A percentile compares a stretch with the other conserved stretches of the same genome.
Evolutionary conservation across 2,888 invertebrate genomes (phyloP).

Genomic region (Fragum whitleyi): DNA sequence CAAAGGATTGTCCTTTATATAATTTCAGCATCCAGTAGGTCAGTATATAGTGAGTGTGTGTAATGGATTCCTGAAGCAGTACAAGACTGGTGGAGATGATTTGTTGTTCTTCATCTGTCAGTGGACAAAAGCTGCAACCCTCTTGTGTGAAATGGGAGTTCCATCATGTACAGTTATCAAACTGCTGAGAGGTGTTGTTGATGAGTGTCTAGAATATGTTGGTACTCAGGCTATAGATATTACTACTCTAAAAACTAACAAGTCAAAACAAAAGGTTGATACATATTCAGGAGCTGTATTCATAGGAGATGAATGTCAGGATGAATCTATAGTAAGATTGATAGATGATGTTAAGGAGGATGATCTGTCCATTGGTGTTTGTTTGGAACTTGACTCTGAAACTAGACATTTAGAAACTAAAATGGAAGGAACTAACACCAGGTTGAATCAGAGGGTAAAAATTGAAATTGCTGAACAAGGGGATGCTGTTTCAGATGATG

Average conservation of each 20-base stretch:
- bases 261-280: neutral
- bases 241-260: neutral
- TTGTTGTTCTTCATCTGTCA: conserved; percentile 47
- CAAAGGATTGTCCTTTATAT: too few species aligned
- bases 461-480: too few species aligned
- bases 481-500: neutral
- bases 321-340: too few species aligned
- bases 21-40: conserved; percentile 58
- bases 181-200: conserved; percentile 8
- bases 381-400: too few species aligned
- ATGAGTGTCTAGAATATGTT: conserved; percentile 18
- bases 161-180: neutral
- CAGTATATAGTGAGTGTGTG: conserved; percentile 47
- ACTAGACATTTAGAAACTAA: too few species aligned
- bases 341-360: too few species aligned
- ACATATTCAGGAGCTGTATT: too few species aligned
- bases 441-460: too few species aligned
- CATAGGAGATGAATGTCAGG: too few species aligned
- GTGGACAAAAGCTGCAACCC: conserved; percentile 39
- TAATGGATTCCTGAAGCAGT: conserved; percentile 35
- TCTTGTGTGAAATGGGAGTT: conserved; percentile 35
- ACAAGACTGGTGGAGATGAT: conserved; percentile 38
- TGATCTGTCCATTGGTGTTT: too few species aligned
- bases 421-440: too few species aligned
- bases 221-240: conserved; percentile 6